Conservation (phyloP, 2,113 vertebrate genomes). For the Labeo catla region DNA sequence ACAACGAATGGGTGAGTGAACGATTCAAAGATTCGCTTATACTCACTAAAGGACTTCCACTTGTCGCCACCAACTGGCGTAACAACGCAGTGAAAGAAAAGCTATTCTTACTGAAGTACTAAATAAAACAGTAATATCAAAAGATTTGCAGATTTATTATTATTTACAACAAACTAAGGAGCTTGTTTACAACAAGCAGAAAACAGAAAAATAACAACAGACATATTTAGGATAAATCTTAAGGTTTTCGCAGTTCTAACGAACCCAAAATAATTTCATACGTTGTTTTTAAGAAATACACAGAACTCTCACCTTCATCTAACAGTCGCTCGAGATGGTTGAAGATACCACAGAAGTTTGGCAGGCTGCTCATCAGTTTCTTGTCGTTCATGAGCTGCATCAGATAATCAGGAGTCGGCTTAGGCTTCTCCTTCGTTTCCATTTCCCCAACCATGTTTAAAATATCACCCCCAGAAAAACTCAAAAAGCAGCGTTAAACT, state of each 20-base stretch:
- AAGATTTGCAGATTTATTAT: too few relatives aligned
- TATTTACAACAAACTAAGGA: background rate
- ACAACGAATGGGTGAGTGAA: background rate
- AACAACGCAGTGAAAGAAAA: background rate
- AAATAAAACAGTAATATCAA: too few relatives aligned
- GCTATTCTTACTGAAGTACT: too few relatives aligned
- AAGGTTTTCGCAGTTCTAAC: background rate
- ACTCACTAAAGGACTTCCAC: background rate
- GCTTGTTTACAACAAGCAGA: background rate
- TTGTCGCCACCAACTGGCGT: background rate
- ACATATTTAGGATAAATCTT: background rate
- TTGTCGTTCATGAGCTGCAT: constrained; percentile 99
- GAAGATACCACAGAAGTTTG: constrained; percentile 99
- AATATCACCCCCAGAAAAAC: constrained; percentile 1
- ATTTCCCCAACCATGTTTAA: constrained; percentile 91
- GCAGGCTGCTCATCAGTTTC: constrained; percentile 97
- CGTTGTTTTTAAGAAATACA: background rate
- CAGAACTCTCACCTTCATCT: constrained; percentile 86
- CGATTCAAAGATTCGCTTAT: background rate
- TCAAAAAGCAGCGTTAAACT: background rate
- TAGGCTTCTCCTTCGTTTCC: constrained; percentile 96
- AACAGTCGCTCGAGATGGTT: constrained; percentile 96
- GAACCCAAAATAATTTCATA: background rate
- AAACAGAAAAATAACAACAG: background rate
- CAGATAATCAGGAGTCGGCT: constrained; percentile 95